Percentiles rank a stretch among this genome's conserved stretches.
These are phyloP conservation scores for Oostethus manadensis DNA, from an alignment of 2,113 vertebrate genomes.

Conservation along the genomic window DNA sequence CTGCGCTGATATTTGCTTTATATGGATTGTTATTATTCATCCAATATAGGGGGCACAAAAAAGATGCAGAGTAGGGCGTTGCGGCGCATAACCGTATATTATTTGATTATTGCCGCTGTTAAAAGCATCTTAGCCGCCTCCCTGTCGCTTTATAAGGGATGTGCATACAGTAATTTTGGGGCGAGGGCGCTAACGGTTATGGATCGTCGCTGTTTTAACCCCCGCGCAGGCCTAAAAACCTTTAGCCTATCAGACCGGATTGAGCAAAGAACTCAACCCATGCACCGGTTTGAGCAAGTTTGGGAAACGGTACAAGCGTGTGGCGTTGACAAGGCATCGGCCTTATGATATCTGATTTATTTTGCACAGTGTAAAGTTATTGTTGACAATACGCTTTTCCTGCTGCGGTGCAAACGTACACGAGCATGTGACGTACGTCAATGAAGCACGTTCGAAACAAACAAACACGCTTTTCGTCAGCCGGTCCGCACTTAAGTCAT, in stretches of 20 bases:
- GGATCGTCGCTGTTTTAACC: conserved; percentile 11
- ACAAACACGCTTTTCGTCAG: conserved; percentile 30
- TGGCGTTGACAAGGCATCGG: no score
- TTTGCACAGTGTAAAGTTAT: no score
- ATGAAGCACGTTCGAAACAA: no score
- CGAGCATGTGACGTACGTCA: no score
- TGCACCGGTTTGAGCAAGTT: no score
- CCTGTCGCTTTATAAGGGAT: conserved; percentile 51
- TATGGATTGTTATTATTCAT: conserved; percentile 64
- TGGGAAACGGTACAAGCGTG: no score
- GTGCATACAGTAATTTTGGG: conserved; percentile 54
- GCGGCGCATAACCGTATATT: conserved; percentile 67
- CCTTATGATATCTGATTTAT: no score
- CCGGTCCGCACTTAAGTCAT: conserved; percentile 49
- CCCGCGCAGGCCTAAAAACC: no score
- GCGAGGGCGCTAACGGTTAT: conserved; percentile 35
- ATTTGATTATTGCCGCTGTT: conserved; percentile 70
- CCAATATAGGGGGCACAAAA: conserved; percentile 54
- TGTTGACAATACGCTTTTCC: no score
- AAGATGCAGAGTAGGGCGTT: conserved; percentile 50
- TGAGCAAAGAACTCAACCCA: no score
- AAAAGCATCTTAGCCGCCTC: conserved; percentile 71
- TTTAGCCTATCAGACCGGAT: no score
- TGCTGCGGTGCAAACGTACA: no score
- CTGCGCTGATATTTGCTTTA: conserved; percentile 60